Base-by-base conservation (phyloP, 1,140 invertebrate genomes). In the Penaeus vannamei region DNA sequence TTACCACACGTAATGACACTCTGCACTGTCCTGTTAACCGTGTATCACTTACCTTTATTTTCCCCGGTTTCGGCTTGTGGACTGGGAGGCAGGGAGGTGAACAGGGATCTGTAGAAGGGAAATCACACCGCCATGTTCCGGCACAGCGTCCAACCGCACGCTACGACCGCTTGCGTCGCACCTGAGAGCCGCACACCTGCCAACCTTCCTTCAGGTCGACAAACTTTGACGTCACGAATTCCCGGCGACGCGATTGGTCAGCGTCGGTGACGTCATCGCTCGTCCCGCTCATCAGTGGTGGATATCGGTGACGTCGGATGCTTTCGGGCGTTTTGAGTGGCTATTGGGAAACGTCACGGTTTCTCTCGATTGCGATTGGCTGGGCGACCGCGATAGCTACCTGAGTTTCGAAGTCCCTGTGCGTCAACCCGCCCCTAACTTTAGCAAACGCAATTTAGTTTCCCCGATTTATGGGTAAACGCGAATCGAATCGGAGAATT, bases 161-260 rank as follows among this genome's bases (percentile, higher is more conserved):
- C n/a, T 79, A 79, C 29, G 46, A 46, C 32, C 76, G 23, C 76
- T 79, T 46, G 76, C 32, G 23, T 23, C 76, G 76, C 76, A 79
- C 76, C 76, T 79, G 76, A 79, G 32, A 19, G 22, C 76, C 32
- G 29, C 76, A 23, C 76, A 79, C 76, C 76, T 79, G 76, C 76
- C 76, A 29, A 29, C 76, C 76, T 36, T 46, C 76, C 76, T 36
- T 29, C 76, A 79, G 76, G 76, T 79, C 76, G 76, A 79, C 76
- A 79, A n/a, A n/a, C 76, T 36, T 46, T 79, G n/a, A 79, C 76
- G 76, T 79, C 76, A 79, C 76, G 46, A 79, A 12, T 36, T 79
- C 2, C 76, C 23, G 10, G 32, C 20, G 32, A n/a, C 7, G 22
- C 46, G 29, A 79, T 79, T 79, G 76, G 76, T 19, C 42, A 36